Evolutionary conservation across 2,113 vertebrate species (phyloP), one percentile per base, ranked within the genome.

Genomic region (Pyxicephalus adspersus): DNA sequence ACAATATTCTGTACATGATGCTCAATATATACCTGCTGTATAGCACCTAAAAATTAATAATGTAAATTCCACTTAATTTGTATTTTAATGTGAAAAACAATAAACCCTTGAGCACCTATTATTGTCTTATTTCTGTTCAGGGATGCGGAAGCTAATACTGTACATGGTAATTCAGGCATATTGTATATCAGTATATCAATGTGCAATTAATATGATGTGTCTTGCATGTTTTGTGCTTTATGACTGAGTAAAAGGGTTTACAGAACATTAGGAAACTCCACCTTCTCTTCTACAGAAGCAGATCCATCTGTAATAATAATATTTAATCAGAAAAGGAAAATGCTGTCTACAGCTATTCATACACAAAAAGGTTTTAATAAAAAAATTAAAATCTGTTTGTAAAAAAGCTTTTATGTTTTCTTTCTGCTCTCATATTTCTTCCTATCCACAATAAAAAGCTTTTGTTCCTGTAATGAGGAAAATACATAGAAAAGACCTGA

Each of bases 91-190:
- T 18, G 17, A 31, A 77, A 38, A 17, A 63, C 22, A 72, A 17
- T 23, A 38, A 20, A 4, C 64, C 17, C 25, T 29, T 23, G 29
- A 25, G 25, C 45, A 26, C 25, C 2, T 55, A n/a, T 29, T 72
- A 55, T 55, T 72, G 51, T 72, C 25, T 72, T 28, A 28, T 54
- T 72, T 25, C 23, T 66, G 45, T 52, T 66, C 61, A 25, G 64
- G 51, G 76, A 66, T 23, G 64, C 31, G 19, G n/a, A 19, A 77
- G 64, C 52, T 57, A 57, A 66, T 77, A 77, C 57, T 77, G 28
- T 17, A 29, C 20, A 38, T 29, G 6, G 29, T 50, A 57, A 64
- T 16, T 50, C 50, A 66, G 61, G 31, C 26, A 60, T 52, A 23
- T 57, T 51, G 28, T 22, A 51, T 76, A 76, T 51, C 34, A 51